Conservation (phyloP, 1,140 invertebrate genomes). For the Octopus sinensis region DNA sequence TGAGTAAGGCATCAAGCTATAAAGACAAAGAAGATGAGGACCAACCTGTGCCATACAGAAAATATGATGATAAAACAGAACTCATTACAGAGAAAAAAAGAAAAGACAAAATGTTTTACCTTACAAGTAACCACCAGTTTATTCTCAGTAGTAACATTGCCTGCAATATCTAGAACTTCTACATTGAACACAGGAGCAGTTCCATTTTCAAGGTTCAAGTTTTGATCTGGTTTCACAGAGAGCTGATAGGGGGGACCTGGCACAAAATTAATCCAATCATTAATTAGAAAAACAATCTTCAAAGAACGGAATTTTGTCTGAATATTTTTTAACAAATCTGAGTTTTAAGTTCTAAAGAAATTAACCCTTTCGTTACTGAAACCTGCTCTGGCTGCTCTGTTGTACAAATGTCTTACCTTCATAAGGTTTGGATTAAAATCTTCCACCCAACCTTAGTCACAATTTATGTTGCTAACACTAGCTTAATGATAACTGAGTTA, state of each 20-base stretch:
- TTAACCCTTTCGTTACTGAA: too few species aligned
- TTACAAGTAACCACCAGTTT: conserved; percentile 26
- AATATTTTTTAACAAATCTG: too few species aligned
- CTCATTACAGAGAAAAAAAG: conserved; percentile 29
- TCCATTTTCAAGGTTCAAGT: conserved; percentile 51
- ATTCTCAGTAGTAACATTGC: conserved; percentile 45
- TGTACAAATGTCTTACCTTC: too few species aligned
- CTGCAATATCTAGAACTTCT: conserved; percentile 43
- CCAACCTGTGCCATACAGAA: conserved; percentile 36
- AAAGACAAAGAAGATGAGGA: too few species aligned
- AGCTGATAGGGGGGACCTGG: conserved; percentile 36
- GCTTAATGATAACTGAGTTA: too few species aligned
- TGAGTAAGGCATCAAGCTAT: too few species aligned
- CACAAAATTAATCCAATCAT: conserved; percentile 4
- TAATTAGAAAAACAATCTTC: background rate
- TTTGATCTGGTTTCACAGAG: conserved; percentile 39
- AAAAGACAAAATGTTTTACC: conserved; percentile 34
- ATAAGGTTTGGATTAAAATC: too few species aligned
- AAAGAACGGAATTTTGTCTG: too few species aligned
- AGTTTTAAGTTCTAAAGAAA: too few species aligned
- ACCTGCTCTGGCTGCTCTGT: too few species aligned
- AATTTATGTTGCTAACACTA: too few species aligned
- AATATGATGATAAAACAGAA: conserved; percentile 40
- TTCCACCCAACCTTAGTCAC: too few species aligned
- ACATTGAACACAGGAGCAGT: conserved; percentile 38